These are phyloP conservation scores for Equus przewalskii DNA, from an alignment of 2,113 vertebrate genomes.

Conservation along the genomic window DNA sequence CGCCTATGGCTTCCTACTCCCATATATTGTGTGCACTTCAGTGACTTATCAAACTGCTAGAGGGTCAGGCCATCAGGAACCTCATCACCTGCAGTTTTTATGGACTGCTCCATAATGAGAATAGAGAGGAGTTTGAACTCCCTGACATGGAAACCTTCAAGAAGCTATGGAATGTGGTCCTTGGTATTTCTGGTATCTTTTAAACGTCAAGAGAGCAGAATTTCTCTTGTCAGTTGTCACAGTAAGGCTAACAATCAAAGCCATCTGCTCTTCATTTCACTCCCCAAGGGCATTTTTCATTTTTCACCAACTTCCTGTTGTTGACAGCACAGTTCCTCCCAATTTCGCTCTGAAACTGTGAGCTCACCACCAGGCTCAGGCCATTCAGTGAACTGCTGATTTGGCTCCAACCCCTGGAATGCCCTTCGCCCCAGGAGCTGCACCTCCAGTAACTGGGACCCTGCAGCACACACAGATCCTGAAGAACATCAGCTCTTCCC, in stretches of 20 bases:
- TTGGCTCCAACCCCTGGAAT: background rate
- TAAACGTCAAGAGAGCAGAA: slow-evolving; percentile 90
- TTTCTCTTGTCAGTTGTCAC: slow-evolving; percentile 91
- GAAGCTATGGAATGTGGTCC: slow-evolving; percentile 88
- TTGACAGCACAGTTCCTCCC: slow-evolving; percentile 93
- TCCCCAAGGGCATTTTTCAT: slow-evolving; percentile 88
- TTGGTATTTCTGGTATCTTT: slow-evolving; percentile 91
- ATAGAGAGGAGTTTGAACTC: slow-evolving; percentile 82
- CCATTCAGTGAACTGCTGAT: background rate
- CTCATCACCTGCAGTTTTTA: slow-evolving; percentile 86
- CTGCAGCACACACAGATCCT: accelerated
- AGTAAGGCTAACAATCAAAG: slow-evolving; percentile 89
- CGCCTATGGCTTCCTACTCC: slow-evolving; percentile 75
- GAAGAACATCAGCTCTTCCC: background rate
- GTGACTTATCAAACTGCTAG: slow-evolving; percentile 77
- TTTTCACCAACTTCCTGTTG: slow-evolving; percentile 92
- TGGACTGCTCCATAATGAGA: slow-evolving; percentile 85
- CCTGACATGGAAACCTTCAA: slow-evolving; percentile 87
- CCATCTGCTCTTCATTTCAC: slow-evolving; percentile 89
- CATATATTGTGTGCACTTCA: slow-evolving; percentile 60
- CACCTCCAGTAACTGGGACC: background rate
- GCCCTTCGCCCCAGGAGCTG: background rate
- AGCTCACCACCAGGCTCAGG: slow-evolving; percentile 57
- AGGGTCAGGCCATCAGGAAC: slow-evolving; percentile 77
- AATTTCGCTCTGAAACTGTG: slow-evolving; percentile 87